Percentiles rank a stretch among this genome's conserved stretches.
Evolutionary conservation across 1,140 invertebrate species (phyloP).

Genomic region (Zaprionus africanus): DNA sequence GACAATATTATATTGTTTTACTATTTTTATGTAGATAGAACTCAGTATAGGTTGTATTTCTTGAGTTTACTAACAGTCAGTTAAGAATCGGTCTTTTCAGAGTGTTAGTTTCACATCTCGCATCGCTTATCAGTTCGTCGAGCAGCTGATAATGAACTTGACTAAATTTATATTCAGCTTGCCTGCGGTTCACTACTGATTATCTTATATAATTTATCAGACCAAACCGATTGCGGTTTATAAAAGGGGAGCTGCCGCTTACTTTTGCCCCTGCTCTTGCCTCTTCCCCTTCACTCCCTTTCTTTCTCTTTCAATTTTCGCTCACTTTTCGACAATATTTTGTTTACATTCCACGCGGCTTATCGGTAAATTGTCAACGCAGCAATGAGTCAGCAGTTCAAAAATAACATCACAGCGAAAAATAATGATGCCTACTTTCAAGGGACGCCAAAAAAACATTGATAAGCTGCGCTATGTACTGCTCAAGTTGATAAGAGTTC

Average conservation of each 20-base stretch:
- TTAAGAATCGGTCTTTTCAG: no score
- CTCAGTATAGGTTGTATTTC: background rate
- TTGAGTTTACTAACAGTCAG: background rate
- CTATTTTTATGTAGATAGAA: background rate
- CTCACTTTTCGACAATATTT: constrained; percentile 6
- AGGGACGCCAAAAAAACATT: background rate
- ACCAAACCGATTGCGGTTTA: background rate
- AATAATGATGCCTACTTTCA: constrained; percentile 24
- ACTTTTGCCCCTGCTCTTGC: background rate
- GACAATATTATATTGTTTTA: no score
- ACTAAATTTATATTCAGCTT: background rate
- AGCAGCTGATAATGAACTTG: constrained; percentile 10
- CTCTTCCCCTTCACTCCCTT: background rate
- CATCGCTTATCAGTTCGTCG: constrained; percentile 9
- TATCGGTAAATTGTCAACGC: constrained; percentile 6
- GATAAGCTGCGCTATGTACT: constrained; percentile 5
- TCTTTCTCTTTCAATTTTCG: background rate
- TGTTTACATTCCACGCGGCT: constrained; percentile 8
- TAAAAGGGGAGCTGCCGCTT: background rate
- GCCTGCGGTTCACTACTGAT: constrained; percentile 10
- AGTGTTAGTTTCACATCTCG: constrained; percentile 1
- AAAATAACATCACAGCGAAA: background rate
- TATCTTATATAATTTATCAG: constrained; percentile 11
- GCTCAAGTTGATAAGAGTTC: constrained; percentile 5
- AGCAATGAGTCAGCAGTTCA: constrained; percentile 18